phyloP scores from a whole-genome alignment of 2,888 invertebrate species.

The Spilarctia lutea region DNA sequence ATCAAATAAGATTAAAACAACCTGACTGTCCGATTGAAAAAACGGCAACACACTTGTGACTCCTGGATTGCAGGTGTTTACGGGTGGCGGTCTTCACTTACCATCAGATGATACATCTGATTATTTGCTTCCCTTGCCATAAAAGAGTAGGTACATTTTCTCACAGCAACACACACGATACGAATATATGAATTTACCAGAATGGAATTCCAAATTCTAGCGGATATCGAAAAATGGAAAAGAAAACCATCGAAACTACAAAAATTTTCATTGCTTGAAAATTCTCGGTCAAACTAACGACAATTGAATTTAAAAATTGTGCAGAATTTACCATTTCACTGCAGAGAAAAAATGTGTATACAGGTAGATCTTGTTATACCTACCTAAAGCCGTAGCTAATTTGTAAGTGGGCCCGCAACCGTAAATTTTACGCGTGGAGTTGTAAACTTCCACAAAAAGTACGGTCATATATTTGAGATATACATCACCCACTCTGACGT shows the following conservation, averaged over 20 bases:
- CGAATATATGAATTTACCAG: conserved; percentile 18
- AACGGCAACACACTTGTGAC: too few relatives aligned
- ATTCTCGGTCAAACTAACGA: conserved; percentile 9
- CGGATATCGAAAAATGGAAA: conserved; percentile 27
- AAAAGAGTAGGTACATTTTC: too few relatives aligned
- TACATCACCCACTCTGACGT: conserved; percentile 77
- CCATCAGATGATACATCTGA: too few relatives aligned
- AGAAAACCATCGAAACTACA: conserved; percentile 28
- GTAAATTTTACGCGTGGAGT: conserved; percentile 75
- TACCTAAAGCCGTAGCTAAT: conserved; percentile 65
- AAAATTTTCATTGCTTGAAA: too few relatives aligned
- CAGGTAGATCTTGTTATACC: conserved; percentile 28
- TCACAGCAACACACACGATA: too few relatives aligned
- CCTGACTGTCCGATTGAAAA: too few relatives aligned
- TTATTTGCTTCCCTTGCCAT: too few relatives aligned
- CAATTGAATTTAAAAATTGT: conserved; percentile 32
- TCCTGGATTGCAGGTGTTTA: too few relatives aligned
- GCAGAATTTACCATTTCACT: conserved; percentile 60
- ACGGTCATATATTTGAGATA: conserved; percentile 76
- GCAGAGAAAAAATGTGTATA: conserved; percentile 46
- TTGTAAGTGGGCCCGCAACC: conserved; percentile 70
- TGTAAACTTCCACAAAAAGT: conserved; percentile 79
- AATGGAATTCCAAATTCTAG: conserved; percentile 29
- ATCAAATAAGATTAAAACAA: too few relatives aligned
- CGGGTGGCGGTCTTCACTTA: too few relatives aligned